Percentiles rank a stretch among this genome's conserved stretches.
Evolutionary conservation across 2,113 vertebrate species (phyloP).

Genomic region (Hippocampus comes): DNA sequence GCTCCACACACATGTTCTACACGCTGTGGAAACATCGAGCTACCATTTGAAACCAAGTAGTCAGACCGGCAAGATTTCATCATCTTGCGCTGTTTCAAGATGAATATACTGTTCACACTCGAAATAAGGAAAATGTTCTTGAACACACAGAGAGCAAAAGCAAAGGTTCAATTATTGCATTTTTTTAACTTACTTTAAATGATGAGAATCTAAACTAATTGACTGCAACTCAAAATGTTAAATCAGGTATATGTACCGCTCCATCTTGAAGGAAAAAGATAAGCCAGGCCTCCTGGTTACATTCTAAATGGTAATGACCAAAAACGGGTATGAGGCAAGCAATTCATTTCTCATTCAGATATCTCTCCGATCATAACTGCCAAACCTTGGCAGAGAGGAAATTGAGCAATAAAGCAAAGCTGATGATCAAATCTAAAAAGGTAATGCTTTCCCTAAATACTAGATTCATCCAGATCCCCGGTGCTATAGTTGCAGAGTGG

Average conservation of each 20-base stretch:
- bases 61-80: neutral
- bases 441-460: conserved; percentile 58
- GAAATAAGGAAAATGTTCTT: neutral
- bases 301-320: conserved; percentile 36
- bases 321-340: conserved; percentile 43
- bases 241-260: conserved; percentile 25
- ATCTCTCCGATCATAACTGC: conserved; percentile 45
- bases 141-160: neutral
- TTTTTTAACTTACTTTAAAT: neutral
- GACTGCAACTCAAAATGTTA: conserved; percentile 16
- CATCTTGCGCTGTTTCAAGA: conserved; percentile 4
- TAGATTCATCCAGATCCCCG: conserved; percentile 51
- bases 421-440: conserved; percentile 49
- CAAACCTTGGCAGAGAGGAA: conserved; percentile 34
- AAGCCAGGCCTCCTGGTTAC: conserved; percentile 26
- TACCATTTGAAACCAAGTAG: neutral
- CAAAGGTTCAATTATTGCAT: neutral
- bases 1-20: neutral
- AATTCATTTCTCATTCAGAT: conserved; percentile 32
- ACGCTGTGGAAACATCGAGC: neutral
- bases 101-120: neutral
- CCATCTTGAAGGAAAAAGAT: conserved; percentile 33
- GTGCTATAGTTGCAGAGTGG: conserved; percentile 59
- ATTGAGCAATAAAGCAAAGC: conserved; percentile 40
- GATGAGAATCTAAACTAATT: neutral